phyloP scores from a whole-genome alignment of 2,113 vertebrate genomes.

The Lophochroa leadbeateri region DNA sequence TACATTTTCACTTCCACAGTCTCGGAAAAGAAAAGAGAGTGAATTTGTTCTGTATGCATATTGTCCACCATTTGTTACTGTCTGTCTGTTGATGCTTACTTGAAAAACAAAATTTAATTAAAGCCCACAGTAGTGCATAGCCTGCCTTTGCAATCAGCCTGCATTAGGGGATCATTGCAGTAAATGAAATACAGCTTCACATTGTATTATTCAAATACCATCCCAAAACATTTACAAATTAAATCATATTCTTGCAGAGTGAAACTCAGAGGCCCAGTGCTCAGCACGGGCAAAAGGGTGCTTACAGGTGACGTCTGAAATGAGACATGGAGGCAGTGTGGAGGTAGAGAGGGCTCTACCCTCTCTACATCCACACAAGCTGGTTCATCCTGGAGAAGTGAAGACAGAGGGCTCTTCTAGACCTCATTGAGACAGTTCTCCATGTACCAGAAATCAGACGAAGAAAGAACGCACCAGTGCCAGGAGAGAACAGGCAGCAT shows the following conservation, averaged over 20 bases:
- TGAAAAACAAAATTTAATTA: constrained; percentile 65
- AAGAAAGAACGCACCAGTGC: background rate
- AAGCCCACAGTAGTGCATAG: background rate
- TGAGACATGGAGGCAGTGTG: background rate
- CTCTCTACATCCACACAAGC: too few relatives aligned
- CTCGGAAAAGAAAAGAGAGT: constrained; percentile 6
- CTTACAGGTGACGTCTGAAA: background rate
- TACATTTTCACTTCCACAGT: background rate
- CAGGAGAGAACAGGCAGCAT: background rate
- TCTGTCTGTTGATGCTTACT: constrained; percentile 38
- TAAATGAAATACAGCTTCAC: constrained; percentile 53
- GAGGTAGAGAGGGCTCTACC: background rate
- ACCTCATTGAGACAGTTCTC: background rate
- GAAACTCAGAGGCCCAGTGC: constrained; percentile 14
- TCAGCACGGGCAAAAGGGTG: constrained; percentile 43
- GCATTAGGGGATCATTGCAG: constrained; percentile 42
- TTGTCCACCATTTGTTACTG: constrained; percentile 43
- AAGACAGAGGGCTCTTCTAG: background rate
- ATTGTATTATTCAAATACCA: background rate
- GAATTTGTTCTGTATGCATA: constrained; percentile 8
- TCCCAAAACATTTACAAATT: constrained; percentile 56
- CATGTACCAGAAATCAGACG: rapidly evolving
- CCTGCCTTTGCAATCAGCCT: constrained; percentile 43
- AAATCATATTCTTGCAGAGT: constrained; percentile 14
- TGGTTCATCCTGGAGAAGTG: too few relatives aligned